Base-by-base conservation (phyloP, 2,888 invertebrate species). In the Pachliopta kotzebuea region DNA sequence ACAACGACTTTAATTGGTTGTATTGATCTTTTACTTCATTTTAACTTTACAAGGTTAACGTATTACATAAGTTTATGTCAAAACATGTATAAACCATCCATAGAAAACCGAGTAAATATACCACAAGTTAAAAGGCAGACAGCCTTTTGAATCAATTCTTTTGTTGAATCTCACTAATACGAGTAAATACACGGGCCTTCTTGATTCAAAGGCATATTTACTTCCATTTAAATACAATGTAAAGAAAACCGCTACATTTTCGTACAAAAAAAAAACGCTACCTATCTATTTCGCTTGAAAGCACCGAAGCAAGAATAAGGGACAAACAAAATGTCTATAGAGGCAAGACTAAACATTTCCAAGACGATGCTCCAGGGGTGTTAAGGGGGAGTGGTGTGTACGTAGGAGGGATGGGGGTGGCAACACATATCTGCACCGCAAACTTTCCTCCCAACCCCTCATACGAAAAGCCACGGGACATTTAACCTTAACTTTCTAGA, bases 311-410 rank as follows among this genome's bases (percentile, higher is more conserved):
- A 71, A 80, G 82, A 85, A 86, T 83, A 85, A 82, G 83, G 81
- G 78, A 76, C 83, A 86, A 88, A 89, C 87, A 88, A 88, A 88
- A 86, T 81, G 76, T 80, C 81, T 88, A 84, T 84, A 84, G 81
- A 81, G 77, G 80, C 81, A 81, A 82, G 81, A 85, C 88, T 85
- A 84, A 86, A 83, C 86, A 83, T 85, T 86, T 84, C 84, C 88
- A 88, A 88, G 89, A 89, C 86, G 84, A 74, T 80, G 86, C 77
- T 78, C 76, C 67, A 72, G 75, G 80, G 78, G 67, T 60, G 71
- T 72, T 67, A 69, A 70, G 72, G 67, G 63, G 56, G 49, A 11
- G 63, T 66, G 58, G 63, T 70, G 77, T 67, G 64, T 70, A 76
- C 63, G 78, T 65, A 68, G 75, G 76, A 74, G 64, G 78, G 65